phyloP scores from a whole-genome alignment of 2,888 invertebrate species.

The Coelogynopora nodosa region DNA sequence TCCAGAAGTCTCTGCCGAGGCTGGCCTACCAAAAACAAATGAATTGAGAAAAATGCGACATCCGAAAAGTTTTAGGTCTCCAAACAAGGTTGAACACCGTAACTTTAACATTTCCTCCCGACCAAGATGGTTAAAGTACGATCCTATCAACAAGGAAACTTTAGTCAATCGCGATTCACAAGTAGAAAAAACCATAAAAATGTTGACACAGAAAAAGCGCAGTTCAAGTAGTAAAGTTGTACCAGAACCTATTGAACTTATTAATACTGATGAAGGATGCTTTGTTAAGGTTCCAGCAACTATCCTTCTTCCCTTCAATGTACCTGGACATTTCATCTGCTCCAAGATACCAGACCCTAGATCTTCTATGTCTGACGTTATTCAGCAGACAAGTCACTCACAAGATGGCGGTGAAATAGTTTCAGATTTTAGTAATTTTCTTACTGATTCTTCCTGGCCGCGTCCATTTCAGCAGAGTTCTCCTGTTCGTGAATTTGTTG shows the following conservation, averaged over 20 bases:
- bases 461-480: background rate
- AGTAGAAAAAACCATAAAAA: background rate
- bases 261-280: background rate
- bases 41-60: background rate
- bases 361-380: no score
- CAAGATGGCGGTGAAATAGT: background rate
- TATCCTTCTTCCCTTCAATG: background rate
- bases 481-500: background rate
- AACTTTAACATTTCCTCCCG: background rate
- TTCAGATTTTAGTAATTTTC: background rate
- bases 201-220: background rate
- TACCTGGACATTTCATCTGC: background rate
- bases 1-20: background rate
- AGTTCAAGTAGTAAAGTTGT: background rate
- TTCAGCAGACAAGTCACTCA: background rate
- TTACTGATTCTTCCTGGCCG: background rate
- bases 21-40: background rate
- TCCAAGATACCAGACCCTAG: background rate
- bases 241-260: background rate
- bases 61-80: background rate
- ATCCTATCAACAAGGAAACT: background rate
- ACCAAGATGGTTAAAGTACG: background rate
- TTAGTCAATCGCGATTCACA: background rate
- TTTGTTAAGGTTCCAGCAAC: slow-evolving; percentile 1
- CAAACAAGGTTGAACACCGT: background rate